phyloP scores from a whole-genome alignment of 1,140 invertebrate genomes.

The Propsilocerus akamusi region DNA sequence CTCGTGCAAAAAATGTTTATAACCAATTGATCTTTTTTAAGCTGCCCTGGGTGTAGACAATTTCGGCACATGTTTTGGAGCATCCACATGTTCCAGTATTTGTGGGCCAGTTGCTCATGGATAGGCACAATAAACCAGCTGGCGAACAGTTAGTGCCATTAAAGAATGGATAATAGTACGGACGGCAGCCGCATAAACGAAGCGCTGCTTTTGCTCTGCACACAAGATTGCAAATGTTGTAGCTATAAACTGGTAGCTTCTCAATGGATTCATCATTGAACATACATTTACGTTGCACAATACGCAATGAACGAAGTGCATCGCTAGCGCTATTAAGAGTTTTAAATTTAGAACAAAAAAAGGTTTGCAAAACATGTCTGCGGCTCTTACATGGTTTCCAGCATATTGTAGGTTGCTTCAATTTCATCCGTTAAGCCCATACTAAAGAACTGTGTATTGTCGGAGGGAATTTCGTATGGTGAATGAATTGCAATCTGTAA shows the following conservation, averaged over 20 bases:
- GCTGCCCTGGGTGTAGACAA: background rate
- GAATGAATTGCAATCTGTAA: slow-evolving; percentile 20
- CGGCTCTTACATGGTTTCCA: slow-evolving; percentile 23
- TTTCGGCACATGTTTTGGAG: background rate
- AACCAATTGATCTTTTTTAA: slow-evolving; percentile 1
- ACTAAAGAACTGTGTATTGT: slow-evolving; percentile 15
- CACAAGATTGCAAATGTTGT: background rate
- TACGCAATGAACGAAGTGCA: background rate
- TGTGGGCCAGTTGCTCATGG: background rate
- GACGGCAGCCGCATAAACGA: background rate
- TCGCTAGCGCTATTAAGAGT: background rate
- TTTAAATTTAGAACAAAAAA: background rate
- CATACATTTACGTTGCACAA: background rate
- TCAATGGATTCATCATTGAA: background rate
- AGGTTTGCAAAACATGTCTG: too few species aligned
- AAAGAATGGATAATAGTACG: background rate
- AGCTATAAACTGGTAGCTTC: background rate
- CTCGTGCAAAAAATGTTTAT: too few species aligned
- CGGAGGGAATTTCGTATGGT: slow-evolving; percentile 19
- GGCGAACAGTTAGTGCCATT: background rate
- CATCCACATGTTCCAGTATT: background rate
- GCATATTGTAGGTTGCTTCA: slow-evolving; percentile 18
- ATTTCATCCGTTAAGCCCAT: slow-evolving; percentile 18
- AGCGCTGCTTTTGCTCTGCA: background rate
- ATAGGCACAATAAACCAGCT: background rate